Evolutionary conservation across 2,797 vertebrate species (phyloP), one percentile per base, ranked within the genome.

Genomic region (Poliocrania exsul): DNA sequence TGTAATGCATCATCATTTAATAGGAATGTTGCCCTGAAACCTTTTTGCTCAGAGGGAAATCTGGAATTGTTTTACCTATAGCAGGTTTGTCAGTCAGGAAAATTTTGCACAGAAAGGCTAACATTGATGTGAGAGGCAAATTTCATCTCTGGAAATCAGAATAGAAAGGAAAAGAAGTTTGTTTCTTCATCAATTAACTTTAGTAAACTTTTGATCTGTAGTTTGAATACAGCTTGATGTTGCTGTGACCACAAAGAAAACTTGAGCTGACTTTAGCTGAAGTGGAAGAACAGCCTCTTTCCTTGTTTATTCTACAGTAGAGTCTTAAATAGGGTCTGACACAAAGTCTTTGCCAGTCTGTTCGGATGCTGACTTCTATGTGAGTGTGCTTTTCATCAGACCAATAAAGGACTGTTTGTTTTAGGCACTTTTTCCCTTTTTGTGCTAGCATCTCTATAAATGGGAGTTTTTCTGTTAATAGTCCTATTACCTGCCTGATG

Each of bases 21-120:
- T 15, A 12, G 54, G 69, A 84, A 51, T 23, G 51, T 85, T 95
- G 74, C n/a, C 78, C 77, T 78, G 42, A 94, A 96, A 69, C 33
- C 28, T 14, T 91, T 87, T 82, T 87, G 50, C 71, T 90, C 60
- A 62, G 47, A 67, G 38, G 37, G 38, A 86, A 58, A 82, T 51
- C 67, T 44, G 81, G 54, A 95, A 86, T 86, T 58, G 28, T n/a
- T 92, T 79, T 95, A 94, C 53, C 29, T n/a, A 31, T 57, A 93
- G 33, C 44, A 86, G 38, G 46, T 88, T 81, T 87, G 81, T 92
- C 2, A 49, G 49, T 88, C 50, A 29, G 50, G 67, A 84, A 90
- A 16, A 11, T 50, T 93, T 79, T 69, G 83, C 83, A 26, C 74
- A 94, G 81, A 65, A 94, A 42, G 53, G n/a, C 80, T 96, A 62